Percentiles rank a stretch among this genome's conserved stretches.
Evolutionary conservation across 1,140 invertebrate species (phyloP).

Genomic region (Ridgeia piscesae): DNA sequence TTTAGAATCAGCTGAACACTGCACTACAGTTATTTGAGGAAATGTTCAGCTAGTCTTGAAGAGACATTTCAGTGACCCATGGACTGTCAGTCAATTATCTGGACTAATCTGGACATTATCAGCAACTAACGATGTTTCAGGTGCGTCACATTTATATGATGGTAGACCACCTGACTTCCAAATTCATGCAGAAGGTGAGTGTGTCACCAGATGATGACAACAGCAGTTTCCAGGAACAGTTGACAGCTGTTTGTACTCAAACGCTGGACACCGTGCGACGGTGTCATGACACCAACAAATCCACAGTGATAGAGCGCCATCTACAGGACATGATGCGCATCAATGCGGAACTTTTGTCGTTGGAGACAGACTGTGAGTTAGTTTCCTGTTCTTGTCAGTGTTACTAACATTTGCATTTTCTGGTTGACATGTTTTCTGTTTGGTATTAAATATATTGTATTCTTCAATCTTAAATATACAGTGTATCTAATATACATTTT

Average conservation of each 20-base stretch:
- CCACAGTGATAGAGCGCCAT: background rate
- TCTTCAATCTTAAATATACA: background rate
- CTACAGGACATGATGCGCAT: background rate
- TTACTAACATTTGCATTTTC: background rate
- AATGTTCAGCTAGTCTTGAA: background rate
- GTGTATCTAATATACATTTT: background rate
- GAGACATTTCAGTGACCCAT: background rate
- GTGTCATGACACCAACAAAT: background rate
- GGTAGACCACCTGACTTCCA: background rate
- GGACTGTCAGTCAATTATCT: too few species aligned
- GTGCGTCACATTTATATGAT: background rate
- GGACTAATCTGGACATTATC: background rate
- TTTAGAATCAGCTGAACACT: too few species aligned
- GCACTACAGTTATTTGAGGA: background rate
- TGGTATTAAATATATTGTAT: background rate
- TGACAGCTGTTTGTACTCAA: background rate
- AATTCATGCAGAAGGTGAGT: background rate
- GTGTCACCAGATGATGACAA: background rate
- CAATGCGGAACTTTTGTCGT: background rate
- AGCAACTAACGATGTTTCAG: background rate
- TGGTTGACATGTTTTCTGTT: background rate
- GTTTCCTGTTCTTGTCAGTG: background rate
- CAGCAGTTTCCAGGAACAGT: background rate
- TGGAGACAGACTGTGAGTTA: background rate
- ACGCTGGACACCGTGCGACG: background rate